Evolutionary conservation across 2,888 invertebrate species (phyloP).

Genomic region (Polylopha cassiicola): DNA sequence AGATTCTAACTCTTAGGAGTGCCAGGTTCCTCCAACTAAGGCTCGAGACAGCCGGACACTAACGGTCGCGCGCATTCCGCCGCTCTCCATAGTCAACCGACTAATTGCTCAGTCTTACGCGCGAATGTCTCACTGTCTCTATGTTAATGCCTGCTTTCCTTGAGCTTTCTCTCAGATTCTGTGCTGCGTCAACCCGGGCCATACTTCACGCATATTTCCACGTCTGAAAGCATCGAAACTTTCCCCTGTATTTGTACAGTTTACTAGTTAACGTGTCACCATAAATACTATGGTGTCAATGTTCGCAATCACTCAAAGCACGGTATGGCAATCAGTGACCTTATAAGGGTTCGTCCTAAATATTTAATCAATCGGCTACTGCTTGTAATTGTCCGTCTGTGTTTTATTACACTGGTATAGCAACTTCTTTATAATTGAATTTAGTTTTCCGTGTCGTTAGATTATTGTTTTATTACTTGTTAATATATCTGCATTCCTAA

Average conservation of each 20-base stretch:
- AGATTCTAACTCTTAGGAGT: constrained; percentile 33
- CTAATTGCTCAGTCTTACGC: constrained; percentile 61
- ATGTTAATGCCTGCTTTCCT: constrained; percentile 24
- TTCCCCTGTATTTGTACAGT: constrained; percentile 1
- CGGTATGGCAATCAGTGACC: constrained; percentile 29
- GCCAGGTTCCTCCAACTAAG: constrained; percentile 47
- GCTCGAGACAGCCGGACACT: constrained; percentile 55
- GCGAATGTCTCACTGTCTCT: constrained; percentile 21
- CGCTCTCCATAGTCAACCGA: constrained; percentile 41
- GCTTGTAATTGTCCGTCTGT: constrained; percentile 35
- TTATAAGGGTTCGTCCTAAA: constrained; percentile 38
- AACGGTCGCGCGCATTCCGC: constrained; percentile 69
- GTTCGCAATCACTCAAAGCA: constrained; percentile 14
- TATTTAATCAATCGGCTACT: constrained; percentile 27
- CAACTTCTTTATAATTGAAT: no score
- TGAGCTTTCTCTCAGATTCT: constrained; percentile 23
- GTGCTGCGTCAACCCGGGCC: constrained; percentile 9
- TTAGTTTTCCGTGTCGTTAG: no score
- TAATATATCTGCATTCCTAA: constrained; percentile 3
- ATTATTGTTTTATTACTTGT: no score
- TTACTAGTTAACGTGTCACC: constrained; percentile 4
- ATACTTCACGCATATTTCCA: constrained; percentile 14
- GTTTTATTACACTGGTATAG: no score
- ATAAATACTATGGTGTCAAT: constrained; percentile 6
- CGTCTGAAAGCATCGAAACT: constrained; percentile 4